These are phyloP conservation scores for Melieria omissa DNA, from an alignment of 2,888 invertebrate genomes.

Conservation along the genomic window DNA sequence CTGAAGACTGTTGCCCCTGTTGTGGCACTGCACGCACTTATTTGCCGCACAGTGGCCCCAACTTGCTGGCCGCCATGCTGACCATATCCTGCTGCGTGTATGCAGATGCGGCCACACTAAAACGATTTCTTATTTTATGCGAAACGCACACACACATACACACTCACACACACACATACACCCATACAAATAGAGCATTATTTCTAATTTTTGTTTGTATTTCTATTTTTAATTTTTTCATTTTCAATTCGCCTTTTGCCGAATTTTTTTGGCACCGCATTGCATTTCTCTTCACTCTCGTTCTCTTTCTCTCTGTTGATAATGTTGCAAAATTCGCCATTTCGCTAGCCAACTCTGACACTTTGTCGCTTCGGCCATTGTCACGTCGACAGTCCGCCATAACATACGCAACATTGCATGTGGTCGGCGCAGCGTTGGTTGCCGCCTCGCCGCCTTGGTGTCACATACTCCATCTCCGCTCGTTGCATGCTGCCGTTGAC, in stretches of 20 bases:
- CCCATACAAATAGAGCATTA: not conserved
- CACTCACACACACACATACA: constrained; percentile 13
- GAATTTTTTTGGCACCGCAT: constrained; percentile 17
- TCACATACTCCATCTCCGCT: not conserved
- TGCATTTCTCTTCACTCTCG: not conserved
- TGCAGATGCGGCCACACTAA: constrained; percentile 49
- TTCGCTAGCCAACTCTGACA: too few relatives aligned
- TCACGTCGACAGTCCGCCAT: too few relatives aligned
- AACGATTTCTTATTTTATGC: too few relatives aligned
- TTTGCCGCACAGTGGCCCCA: constrained; percentile 29
- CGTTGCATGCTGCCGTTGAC: constrained; percentile 24
- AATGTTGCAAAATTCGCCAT: too few relatives aligned
- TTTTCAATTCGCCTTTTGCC: constrained; percentile 7
- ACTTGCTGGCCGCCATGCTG: constrained; percentile 52
- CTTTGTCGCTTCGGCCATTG: too few relatives aligned
- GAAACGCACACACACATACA: constrained; percentile 10
- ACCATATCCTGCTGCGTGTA: constrained; percentile 58
- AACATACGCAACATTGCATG: not conserved
- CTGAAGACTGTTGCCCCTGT: too few relatives aligned
- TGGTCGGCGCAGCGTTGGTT: not conserved
- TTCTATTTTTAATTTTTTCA: not conserved
- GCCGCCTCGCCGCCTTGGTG: not conserved
- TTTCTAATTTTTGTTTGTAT: too few relatives aligned
- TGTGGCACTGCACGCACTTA: not conserved
- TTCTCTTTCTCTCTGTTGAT: too few relatives aligned